Evolutionary conservation across 1,140 invertebrate species (phyloP).

Genomic region (Monochamus saltuarius): DNA sequence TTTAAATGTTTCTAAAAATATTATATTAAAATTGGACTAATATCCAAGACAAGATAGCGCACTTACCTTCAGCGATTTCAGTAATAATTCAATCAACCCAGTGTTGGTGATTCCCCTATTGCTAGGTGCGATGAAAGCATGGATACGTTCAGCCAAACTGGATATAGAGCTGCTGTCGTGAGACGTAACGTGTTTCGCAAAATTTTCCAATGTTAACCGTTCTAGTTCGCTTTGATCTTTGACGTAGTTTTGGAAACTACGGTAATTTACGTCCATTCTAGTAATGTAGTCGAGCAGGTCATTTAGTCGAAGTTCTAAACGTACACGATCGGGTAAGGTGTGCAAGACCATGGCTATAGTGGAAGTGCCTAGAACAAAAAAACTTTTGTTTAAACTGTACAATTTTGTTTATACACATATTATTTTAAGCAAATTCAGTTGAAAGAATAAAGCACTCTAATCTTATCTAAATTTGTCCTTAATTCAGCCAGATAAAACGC

Average conservation of each 20-base stretch:
- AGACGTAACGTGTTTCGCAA: slow-evolving; percentile 66
- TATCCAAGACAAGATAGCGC: too few relatives aligned
- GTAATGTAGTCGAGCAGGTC: slow-evolving; percentile 60
- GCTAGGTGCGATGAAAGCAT: slow-evolving; percentile 59
- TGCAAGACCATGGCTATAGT: slow-evolving; percentile 47
- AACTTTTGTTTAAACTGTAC: neutral
- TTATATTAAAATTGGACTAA: too few relatives aligned
- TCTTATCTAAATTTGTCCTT: too few relatives aligned
- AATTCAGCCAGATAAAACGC: too few relatives aligned
- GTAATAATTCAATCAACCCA: slow-evolving; percentile 55
- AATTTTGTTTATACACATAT: too few relatives aligned
- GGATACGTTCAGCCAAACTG: slow-evolving; percentile 65
- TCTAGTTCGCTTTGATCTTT: slow-evolving; percentile 54
- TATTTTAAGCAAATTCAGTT: too few relatives aligned
- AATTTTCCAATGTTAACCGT: slow-evolving; percentile 64
- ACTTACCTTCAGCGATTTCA: slow-evolving; percentile 56
- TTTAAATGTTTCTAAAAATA: too few relatives aligned
- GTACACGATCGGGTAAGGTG: slow-evolving; percentile 51
- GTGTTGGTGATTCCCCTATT: slow-evolving; percentile 46
- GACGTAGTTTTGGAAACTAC: slow-evolving; percentile 59
- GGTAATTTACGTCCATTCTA: slow-evolving; percentile 59
- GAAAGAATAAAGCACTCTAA: too few relatives aligned
- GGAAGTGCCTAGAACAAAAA: slow-evolving; percentile 31
- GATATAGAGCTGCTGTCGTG: slow-evolving; percentile 63
- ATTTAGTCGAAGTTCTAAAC: slow-evolving; percentile 58